A percentile compares a stretch with the other conserved stretches of the same genome.
These are phyloP conservation scores for Syndactyla subalaris DNA, from an alignment of 2,797 vertebrate species.

Conservation along the genomic window DNA sequence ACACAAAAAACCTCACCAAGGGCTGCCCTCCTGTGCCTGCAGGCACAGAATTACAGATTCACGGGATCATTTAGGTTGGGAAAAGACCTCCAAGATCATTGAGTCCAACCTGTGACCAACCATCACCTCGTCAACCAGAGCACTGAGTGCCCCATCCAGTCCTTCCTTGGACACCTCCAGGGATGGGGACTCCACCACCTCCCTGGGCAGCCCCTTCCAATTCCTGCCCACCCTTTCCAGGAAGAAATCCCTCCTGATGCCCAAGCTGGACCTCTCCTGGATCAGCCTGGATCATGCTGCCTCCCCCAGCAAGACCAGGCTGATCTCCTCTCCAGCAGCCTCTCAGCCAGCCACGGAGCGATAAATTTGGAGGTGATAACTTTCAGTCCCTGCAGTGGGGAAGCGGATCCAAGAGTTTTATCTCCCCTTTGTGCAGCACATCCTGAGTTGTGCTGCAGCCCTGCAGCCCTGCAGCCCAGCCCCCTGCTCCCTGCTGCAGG, in stretches of 20 bases:
- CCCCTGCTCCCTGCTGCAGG: background rate
- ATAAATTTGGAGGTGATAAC: background rate
- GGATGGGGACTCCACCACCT: background rate
- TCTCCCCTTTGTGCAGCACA: background rate
- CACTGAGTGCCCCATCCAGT: background rate
- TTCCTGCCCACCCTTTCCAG: background rate
- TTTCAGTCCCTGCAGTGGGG: accelerated
- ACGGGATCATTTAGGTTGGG: background rate
- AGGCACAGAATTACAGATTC: background rate
- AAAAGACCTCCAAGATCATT: background rate
- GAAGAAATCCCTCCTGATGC: background rate
- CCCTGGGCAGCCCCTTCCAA: background rate
- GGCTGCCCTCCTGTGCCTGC: background rate
- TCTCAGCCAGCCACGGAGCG: accelerated
- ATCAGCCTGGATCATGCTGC: background rate
- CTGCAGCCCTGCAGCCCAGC: background rate
- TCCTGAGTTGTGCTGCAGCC: background rate
- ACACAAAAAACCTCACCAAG: accelerated
- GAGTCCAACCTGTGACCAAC: background rate
- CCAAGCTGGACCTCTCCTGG: background rate
- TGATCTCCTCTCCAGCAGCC: background rate
- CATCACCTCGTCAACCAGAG: background rate
- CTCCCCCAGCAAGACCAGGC: background rate
- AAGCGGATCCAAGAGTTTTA: background rate
- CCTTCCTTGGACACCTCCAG: background rate